Base-by-base conservation (phyloP, 2,113 vertebrate genomes). In the Machaerirhynchus nigripectus region DNA sequence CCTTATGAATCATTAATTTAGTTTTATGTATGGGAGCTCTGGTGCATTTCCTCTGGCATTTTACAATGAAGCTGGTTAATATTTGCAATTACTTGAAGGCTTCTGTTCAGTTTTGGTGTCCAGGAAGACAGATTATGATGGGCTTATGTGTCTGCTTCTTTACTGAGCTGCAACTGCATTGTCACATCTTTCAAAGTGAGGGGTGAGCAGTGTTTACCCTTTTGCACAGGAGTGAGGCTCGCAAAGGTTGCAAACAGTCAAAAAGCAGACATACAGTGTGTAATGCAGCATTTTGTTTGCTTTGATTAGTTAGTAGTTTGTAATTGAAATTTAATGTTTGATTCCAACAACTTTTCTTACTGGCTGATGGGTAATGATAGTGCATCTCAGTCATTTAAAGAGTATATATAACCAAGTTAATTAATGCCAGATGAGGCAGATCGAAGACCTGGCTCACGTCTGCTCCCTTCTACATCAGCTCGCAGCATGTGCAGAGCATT, bases 1-100 rank as follows among this genome's bases (percentile, higher is more conserved):
- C 63, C 71, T 90, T 83, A 88, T 55, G 59, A 92, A 88, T 94
- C 75, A 95, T 91, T 92, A 81, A 69, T 94, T 92, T 42, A 69
- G 37, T 94, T 88, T 92, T 84, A 61, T 65, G 74, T 85, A 94
- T 33, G 55, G 61, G 59, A 84, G 27, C 55, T 86, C 37, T 86
- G 67, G 65, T 92, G 79, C 19, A 28, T 92, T 94, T 95, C 82
- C 70, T 95, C 55, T 69, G 71, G 71, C 59, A 42, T 86, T 92
- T 89, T 77, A 52, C 73, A 75, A 55, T 56, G 63, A 81, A 80
- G 33, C 56, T 84, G 46, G 73, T 80, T 88, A 89, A 69, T 89
- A 77, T 59, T 86, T 90, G 60, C 56, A 87, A 13, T 84, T 77
- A 84, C 56, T 90, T 60, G 52, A 56, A 96, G 83, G 89, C 35